These are phyloP conservation scores for Spatula versicolor DNA, from an alignment of 2,797 vertebrate genomes.

Conservation along the genomic window DNA sequence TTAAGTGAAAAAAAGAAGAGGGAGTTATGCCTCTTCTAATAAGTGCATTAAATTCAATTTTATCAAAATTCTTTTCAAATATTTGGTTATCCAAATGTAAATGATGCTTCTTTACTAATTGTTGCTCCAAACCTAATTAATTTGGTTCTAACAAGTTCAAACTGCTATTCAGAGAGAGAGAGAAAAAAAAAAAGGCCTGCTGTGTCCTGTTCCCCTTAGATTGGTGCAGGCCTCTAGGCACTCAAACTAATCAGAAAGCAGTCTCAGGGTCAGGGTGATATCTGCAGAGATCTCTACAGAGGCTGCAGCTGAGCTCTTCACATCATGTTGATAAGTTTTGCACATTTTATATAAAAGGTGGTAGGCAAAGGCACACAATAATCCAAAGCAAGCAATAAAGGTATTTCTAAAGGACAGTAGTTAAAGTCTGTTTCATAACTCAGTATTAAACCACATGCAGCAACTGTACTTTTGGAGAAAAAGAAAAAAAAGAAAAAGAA, in stretches of 20 bases:
- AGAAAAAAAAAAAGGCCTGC: background rate
- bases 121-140: slow-evolving; percentile 41
- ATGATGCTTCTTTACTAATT: background rate
- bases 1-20: background rate
- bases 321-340: background rate
- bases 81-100: background rate
- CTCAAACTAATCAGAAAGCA: background rate
- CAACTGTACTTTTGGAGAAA: background rate
- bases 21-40: background rate
- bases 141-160: slow-evolving; percentile 19
- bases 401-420: background rate
- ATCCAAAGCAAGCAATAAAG: background rate
- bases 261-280: background rate
- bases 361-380: background rate
- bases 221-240: slow-evolving; percentile 9
- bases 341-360: slow-evolving; percentile 1
- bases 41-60: background rate
- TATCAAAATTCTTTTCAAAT: background rate
- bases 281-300: slow-evolving; percentile 5
- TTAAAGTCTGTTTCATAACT: background rate
- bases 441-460: background rate
- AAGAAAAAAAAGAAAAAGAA: background rate
- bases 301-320: background rate
- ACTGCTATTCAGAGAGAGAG: slow-evolving; percentile 37
- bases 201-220: background rate